Evolutionary conservation across 1,140 invertebrate species (phyloP), one percentile per base, ranked within the genome.

Genomic region (Contarinia nasturtii): DNA sequence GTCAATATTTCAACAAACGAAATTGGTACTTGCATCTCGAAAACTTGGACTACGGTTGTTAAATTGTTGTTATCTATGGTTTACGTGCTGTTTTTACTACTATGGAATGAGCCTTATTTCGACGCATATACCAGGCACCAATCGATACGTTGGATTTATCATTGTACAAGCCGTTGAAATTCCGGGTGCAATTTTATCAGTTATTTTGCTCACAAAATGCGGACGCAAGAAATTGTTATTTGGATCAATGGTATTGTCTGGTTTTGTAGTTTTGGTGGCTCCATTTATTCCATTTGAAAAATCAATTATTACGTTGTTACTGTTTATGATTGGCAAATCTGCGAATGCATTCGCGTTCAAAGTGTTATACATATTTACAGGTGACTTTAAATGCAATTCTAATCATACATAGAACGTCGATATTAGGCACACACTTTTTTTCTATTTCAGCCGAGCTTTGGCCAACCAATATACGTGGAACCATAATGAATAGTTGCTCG

Each of bases 41-140:
- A 67, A 57, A 8, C 57, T 65, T 45, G 63, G 77, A 14, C 58
- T 79, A 54, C 69, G 79, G 21, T 67, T 82, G 45, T 57, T 73
- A 7, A 70, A 73, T 17, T 76, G 78, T 50, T 74, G 68, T 41
- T 73, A 79, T 60, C 82, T 72, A 62, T 85, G 77, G 80, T 62
- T 77, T 2, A 72, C 77, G 2, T 72, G 74, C 51, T 69, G 76
- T 1, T 77, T 86, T 53, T 74, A 86, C 4, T 89, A 85, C 61
- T 88, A 86, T 58, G 86, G 84, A 0, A 61, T 89, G 7, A 82
- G 82, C 8, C 70, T 87, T 40, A 86, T 85, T 58, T 78, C 82
- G 0, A 81, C 82, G 8, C 69, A 79, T 33, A 66, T 89, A 20
- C 73, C 74, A 12, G 82, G 81, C 4, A 18, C 14, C 37, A 75